phyloP scores from a whole-genome alignment of 1,140 invertebrate species.

The Anastatus disparis region DNA sequence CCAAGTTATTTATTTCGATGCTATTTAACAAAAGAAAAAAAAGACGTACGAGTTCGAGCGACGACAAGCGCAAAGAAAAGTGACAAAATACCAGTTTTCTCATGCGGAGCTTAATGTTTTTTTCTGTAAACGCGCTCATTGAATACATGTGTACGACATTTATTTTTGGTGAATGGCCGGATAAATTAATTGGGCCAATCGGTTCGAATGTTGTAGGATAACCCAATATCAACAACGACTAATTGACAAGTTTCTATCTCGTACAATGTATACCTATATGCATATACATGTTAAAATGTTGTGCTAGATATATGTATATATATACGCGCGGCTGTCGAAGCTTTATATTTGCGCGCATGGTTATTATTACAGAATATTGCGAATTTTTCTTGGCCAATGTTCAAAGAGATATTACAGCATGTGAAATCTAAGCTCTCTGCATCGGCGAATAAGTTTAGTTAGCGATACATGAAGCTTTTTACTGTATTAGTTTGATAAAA shows the following conservation, averaged over 20 bases:
- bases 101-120: no score
- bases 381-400: constrained; percentile 26
- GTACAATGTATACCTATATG: no score
- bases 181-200: constrained; percentile 42
- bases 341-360: neutral
- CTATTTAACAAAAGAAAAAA: neutral
- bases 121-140: no score
- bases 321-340: neutral
- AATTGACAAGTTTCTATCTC: constrained; percentile 23
- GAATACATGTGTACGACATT: neutral
- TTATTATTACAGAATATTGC: constrained; percentile 25
- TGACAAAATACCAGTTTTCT: neutral
- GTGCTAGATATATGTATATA: no score
- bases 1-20: neutral
- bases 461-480: neutral
- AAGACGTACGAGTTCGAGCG: neutral
- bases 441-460: constrained; percentile 23
- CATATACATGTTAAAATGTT: no score
- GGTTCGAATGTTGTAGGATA: no score
- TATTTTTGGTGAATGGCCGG: constrained; percentile 10
- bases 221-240: neutral
- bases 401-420: constrained; percentile 2
- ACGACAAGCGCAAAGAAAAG: no score
- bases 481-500: no score
- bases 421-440: no score